Evolutionary conservation across 2,113 vertebrate species (phyloP), one percentile per base, ranked within the genome.

Genomic region (Ictalurus furcatus): DNA sequence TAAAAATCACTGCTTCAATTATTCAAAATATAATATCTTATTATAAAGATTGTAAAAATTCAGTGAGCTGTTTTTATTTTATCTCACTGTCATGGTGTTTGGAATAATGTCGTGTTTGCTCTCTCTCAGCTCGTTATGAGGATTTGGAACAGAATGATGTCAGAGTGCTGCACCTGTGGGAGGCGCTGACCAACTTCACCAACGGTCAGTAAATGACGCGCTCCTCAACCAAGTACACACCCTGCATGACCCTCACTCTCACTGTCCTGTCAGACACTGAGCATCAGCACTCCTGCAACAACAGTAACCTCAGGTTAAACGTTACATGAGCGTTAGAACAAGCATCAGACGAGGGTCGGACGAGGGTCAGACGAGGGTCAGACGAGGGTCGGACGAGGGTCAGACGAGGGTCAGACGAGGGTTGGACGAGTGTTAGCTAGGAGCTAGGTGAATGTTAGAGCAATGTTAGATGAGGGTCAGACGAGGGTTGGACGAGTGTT

Each of bases 181-280:
- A 99, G 90, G 98, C 98, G 0, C 95, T 99, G 89, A 97, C 96
- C 87, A 99, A 97, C 94, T 99, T 99, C 94, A 99, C 98, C 61
- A 99, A 99, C 0, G 98, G 98, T 99, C 78, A 96, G 94, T 93
- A 87, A 0, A 40, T 19, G 69, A 56, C 19, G 9, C 28, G 54
- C 13, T n/a, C 9, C 28, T 14, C 5, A 21, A 1, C 14, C 79
- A 37, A 0, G 4, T 21, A 58, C n/a, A 81, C 44, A 52, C 54
- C 12, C 54, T 40, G 19, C 17, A 9, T 17, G 16, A 37, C 30
- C 8, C 34, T 2, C 69, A 30, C 30, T n/a, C 69, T 37, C n/a
- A 69, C 4, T 73, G 69, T 74, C 19, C 19, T 11, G 11, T 74
- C 69, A 8, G 6, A 37, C 69, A 19, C 30, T 1, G 34, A 34